Evolutionary conservation across 2,797 vertebrate genomes (phyloP).

Genomic region (Ispidina lecontei): DNA sequence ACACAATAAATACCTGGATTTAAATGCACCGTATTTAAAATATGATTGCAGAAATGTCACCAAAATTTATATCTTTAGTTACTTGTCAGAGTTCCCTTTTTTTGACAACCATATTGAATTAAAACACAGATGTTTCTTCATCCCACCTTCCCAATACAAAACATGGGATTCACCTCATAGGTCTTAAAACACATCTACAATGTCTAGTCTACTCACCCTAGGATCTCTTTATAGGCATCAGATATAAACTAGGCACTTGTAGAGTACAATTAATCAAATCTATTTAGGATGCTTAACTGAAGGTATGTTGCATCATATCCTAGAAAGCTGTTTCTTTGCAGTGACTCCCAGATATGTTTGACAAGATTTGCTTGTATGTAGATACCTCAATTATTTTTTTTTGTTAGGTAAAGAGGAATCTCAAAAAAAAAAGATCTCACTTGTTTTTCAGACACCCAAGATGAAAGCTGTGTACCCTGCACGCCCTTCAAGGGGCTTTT

Average conservation of each 20-base stretch:
- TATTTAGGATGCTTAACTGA: background rate
- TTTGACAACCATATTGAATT: background rate
- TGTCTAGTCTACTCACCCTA: background rate
- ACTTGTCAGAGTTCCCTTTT: background rate
- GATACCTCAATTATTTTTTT: background rate
- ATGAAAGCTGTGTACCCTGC: background rate
- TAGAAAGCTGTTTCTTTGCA: background rate
- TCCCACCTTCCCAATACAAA: background rate
- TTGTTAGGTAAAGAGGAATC: background rate
- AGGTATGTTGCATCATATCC: background rate
- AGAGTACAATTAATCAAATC: background rate
- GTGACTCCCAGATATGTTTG: background rate
- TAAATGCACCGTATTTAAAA: background rate
- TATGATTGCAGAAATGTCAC: background rate
- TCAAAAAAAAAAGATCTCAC: background rate
- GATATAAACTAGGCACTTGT: background rate
- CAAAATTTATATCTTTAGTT: background rate
- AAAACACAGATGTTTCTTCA: background rate
- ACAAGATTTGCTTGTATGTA: background rate
- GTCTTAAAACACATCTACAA: background rate
- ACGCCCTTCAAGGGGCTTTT: background rate
- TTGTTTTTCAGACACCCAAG: background rate
- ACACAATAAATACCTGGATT: background rate
- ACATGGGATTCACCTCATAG: background rate
- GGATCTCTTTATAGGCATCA: background rate